phyloP scores from a whole-genome alignment of 1,140 invertebrate species.

The Sycobia sp. region DNA sequence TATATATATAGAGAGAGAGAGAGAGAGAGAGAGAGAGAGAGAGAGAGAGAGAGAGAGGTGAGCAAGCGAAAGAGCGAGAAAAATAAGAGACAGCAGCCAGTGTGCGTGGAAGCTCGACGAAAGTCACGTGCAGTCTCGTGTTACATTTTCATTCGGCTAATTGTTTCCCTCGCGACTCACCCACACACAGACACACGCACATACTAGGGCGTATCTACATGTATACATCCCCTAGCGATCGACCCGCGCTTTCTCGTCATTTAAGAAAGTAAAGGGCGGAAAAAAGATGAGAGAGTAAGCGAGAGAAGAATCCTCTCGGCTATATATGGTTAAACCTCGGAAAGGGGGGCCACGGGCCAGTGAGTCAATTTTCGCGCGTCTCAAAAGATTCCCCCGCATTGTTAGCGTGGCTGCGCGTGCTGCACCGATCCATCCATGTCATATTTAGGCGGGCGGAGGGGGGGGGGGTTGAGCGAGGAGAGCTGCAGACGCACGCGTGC shows the following conservation, averaged over 20 bases:
- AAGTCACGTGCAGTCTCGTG: slow-evolving; percentile 61
- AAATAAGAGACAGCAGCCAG: too few species aligned
- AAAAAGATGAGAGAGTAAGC: background rate
- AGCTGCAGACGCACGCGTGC: too few species aligned
- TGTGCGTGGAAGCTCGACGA: slow-evolving; percentile 39
- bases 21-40: background rate
- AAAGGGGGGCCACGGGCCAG: slow-evolving; percentile 1
- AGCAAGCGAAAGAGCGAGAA: too few species aligned
- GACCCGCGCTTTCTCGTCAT: background rate
- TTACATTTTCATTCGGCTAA: slow-evolving; percentile 63
- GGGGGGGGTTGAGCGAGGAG: too few species aligned
- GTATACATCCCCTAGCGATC: background rate
- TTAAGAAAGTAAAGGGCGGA: background rate
- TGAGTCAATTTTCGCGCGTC: slow-evolving; percentile 28
- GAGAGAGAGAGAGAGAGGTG: background rate
- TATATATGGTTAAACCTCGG: background rate
- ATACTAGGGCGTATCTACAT: too few species aligned
- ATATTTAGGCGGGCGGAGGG: too few species aligned
- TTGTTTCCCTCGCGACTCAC: slow-evolving; percentile 48
- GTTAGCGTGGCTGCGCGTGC: too few species aligned
- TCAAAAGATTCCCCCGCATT: slow-evolving; percentile 29
- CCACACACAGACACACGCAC: too few species aligned
- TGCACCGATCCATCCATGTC: too few species aligned
- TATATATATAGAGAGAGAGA: slow-evolving; percentile 2
- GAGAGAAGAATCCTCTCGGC: too few species aligned